phyloP scores from a whole-genome alignment of 2,888 invertebrate genomes.

The Alentia gelatinosa region DNA sequence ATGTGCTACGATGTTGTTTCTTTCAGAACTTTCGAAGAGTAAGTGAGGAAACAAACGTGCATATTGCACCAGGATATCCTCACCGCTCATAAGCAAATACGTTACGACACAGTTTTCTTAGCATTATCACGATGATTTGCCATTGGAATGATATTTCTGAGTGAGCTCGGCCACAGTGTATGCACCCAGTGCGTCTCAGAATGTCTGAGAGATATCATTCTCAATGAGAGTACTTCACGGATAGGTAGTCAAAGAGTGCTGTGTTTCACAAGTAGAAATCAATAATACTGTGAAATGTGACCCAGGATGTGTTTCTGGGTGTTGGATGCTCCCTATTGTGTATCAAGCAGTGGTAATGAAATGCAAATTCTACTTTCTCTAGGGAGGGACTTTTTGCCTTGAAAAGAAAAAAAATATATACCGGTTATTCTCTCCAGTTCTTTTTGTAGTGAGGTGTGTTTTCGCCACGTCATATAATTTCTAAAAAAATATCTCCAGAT shows the following conservation, averaged over 20 bases:
- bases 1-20: not conserved
- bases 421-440: too few relatives aligned
- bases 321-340: too few relatives aligned
- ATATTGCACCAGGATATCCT: not conserved
- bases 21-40: conserved; percentile 37
- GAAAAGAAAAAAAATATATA: too few relatives aligned
- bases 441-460: too few relatives aligned
- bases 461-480: too few relatives aligned
- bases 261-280: not conserved
- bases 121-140: not conserved
- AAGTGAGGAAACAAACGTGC: conserved; percentile 37
- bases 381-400: too few relatives aligned
- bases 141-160: not conserved
- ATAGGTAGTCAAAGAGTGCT: not conserved
- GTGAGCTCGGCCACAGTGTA: not conserved
- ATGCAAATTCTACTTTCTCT: too few relatives aligned
- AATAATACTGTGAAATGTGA: too few relatives aligned
- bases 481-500: too few relatives aligned
- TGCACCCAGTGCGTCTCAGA: not conserved
- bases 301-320: too few relatives aligned
- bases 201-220: not conserved
- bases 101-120: not conserved
- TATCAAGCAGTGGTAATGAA: too few relatives aligned
- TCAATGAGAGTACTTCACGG: not conserved
- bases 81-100: not conserved